Conservation (phyloP, 2,113 vertebrate species). For the Cavia aperea region DNA sequence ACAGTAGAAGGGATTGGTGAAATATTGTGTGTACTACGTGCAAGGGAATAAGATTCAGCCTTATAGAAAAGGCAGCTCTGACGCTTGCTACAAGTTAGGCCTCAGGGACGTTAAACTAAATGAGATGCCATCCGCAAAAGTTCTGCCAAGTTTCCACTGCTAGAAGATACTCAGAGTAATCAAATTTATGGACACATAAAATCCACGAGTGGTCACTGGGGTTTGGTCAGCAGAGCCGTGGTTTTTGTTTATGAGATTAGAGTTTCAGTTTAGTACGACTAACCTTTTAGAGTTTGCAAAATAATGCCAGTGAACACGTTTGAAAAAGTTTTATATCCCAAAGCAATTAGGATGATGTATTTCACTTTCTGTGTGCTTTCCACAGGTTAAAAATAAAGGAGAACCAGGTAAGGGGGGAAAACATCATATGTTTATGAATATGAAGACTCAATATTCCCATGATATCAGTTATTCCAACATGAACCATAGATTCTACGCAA, state of each 20-base stretch:
- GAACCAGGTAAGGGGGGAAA: background rate
- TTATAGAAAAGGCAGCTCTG: background rate
- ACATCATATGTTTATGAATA: no score
- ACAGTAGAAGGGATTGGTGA: background rate
- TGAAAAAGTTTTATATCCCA: background rate
- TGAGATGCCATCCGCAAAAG: background rate
- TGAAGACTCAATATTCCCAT: background rate
- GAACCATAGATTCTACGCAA: background rate
- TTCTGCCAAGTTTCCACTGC: background rate
- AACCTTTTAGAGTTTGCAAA: background rate
- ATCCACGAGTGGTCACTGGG: background rate
- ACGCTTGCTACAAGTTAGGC: no score
- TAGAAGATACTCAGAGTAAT: fast-evolving
- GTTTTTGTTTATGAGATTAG: background rate
- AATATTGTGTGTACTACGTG: fast-evolving
- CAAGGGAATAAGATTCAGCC: background rate
- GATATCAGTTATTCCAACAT: background rate
- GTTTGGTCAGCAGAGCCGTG: fast-evolving
- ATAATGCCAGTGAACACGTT: background rate
- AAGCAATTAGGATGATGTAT: background rate
- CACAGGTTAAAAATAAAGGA: background rate
- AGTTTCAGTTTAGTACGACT: background rate
- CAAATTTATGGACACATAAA: background rate
- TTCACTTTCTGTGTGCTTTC: background rate
- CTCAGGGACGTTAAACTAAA: background rate